Evolutionary conservation across 1,140 invertebrate species (phyloP).

Genomic region (Trichonephila clavata): DNA sequence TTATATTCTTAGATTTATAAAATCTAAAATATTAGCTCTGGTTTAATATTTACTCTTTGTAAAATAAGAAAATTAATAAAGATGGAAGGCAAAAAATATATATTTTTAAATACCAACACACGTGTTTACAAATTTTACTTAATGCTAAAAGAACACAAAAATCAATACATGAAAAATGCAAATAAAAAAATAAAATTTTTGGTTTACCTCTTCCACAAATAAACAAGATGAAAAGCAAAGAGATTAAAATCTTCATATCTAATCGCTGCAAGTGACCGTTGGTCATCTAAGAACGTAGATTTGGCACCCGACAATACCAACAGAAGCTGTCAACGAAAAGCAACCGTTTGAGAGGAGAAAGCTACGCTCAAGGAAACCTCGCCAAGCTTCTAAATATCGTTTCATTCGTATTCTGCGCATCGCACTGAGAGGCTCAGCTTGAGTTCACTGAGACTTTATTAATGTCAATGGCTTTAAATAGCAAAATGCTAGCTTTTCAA

Average conservation of each 20-base stretch:
- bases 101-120: no score
- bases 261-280: not conserved
- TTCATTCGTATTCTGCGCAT: slow-evolving; percentile 61
- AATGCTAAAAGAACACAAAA: not conserved
- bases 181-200: not conserved
- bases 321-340: not conserved
- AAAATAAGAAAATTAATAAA: no score
- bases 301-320: not conserved
- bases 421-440: not conserved
- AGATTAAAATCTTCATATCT: slow-evolving; percentile 10
- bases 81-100: no score
- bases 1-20: no score
- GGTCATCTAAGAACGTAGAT: slow-evolving; percentile 3
- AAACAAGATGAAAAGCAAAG: not conserved
- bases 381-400: slow-evolving; percentile 27
- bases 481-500: not conserved
- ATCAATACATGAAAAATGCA: not conserved
- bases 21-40: no score
- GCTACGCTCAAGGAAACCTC: not conserved
- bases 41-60: no score
- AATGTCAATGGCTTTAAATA: not conserved
- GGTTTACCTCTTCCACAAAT: not conserved
- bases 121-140: no score
- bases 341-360: not conserved
- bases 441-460: not conserved